Conservation (phyloP, 2,888 invertebrate species). For the Ectemnius lituratus region DNA sequence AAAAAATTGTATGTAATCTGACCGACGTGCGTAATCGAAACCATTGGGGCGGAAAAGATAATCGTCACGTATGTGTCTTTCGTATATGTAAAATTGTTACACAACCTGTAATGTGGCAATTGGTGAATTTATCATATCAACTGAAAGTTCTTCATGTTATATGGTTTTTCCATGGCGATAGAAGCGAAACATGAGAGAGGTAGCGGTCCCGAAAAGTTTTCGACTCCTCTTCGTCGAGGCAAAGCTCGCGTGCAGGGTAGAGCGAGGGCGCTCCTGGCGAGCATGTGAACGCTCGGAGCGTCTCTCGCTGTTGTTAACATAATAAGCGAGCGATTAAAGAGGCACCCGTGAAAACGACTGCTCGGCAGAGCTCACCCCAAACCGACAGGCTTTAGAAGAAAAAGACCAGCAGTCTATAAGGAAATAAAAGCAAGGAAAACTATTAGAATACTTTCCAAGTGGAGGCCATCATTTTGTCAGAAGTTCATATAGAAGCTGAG, state of each 20-base stretch:
- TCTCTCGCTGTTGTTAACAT: slow-evolving; percentile 3
- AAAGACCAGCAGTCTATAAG: neutral
- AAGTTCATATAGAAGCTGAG: neutral
- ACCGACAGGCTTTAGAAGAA: neutral
- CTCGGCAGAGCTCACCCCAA: neutral
- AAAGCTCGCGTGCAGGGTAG: neutral
- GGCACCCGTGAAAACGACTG: neutral
- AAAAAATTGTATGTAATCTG: too few relatives aligned
- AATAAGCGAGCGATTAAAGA: slow-evolving; percentile 1
- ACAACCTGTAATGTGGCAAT: too few relatives aligned
- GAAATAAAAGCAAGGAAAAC: neutral
- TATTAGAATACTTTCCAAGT: too few relatives aligned
- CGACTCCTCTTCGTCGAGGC: neutral
- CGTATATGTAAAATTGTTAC: too few relatives aligned
- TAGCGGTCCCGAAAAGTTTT: neutral
- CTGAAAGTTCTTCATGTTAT: too few relatives aligned
- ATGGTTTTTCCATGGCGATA: too few relatives aligned
- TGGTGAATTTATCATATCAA: too few relatives aligned
- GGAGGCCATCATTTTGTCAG: neutral
- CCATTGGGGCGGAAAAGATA: too few relatives aligned
- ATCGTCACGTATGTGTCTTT: too few relatives aligned
- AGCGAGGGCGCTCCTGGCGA: neutral
- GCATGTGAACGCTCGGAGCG: neutral
- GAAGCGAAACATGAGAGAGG: too few relatives aligned
- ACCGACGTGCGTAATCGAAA: too few relatives aligned